Evolutionary conservation across 2,888 invertebrate species (phyloP).

Genomic region (Prosapia bicincta): DNA sequence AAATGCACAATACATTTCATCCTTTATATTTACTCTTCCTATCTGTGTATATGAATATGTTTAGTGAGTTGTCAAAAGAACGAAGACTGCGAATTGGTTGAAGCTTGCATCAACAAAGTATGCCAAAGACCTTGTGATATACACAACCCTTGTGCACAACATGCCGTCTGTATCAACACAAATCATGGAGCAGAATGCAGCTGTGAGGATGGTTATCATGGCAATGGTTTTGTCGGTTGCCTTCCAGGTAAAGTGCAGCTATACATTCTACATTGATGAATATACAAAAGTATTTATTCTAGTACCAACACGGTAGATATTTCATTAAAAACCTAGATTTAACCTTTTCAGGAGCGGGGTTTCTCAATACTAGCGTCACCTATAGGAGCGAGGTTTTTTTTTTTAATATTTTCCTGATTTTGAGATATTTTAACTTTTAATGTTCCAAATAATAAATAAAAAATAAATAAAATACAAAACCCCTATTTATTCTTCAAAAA

Average conservation of each 20-base stretch:
- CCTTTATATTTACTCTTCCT: conserved; percentile 3
- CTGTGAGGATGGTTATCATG: conserved; percentile 81
- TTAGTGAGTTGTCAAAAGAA: conserved; percentile 82
- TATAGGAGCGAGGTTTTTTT: no score
- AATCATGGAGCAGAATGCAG: conserved; percentile 85
- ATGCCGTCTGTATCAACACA: conserved; percentile 83
- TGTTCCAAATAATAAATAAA: no score
- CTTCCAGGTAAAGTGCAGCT: conserved; percentile 60
- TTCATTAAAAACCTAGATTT: no score
- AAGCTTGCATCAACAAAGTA: conserved; percentile 80
- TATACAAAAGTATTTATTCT: no score
- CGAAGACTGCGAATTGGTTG: conserved; percentile 79
- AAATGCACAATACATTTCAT: conserved; percentile 10
- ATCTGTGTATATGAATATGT: conserved; percentile 33
- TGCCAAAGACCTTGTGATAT: conserved; percentile 86
- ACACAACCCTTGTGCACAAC: conserved; percentile 77
- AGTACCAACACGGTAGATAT: no score
- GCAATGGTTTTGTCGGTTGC: conserved; percentile 80
- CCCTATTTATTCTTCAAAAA: no score
- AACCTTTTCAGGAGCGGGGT: no score
- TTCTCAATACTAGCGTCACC: no score
- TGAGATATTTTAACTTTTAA: no score
- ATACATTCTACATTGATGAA: no score
- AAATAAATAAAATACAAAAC: no score
- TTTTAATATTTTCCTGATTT: no score